These are phyloP conservation scores for Campoplex capitator DNA, from an alignment of 2,888 invertebrate species.

Conservation along the genomic window DNA sequence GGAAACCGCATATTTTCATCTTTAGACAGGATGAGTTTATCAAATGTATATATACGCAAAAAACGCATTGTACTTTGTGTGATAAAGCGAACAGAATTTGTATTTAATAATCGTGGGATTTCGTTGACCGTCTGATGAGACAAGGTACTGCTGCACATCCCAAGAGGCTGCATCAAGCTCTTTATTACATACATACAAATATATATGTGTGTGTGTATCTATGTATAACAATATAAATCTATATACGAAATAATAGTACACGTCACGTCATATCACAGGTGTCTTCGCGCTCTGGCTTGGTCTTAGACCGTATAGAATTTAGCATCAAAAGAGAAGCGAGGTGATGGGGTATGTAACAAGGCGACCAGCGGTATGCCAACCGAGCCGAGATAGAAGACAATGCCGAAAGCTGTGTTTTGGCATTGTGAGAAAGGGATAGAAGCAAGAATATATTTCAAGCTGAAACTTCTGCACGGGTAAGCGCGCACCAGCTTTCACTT, in stretches of 20 bases:
- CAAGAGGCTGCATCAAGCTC: conserved; percentile 41
- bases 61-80: conserved; percentile 18
- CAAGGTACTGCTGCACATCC: conserved; percentile 38
- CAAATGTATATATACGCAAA: neutral
- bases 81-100: conserved; percentile 18
- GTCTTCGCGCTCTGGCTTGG: conserved; percentile 21
- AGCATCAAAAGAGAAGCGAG: conserved; percentile 45
- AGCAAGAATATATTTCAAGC: conserved; percentile 38
- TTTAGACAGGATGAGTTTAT: neutral
- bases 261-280: conserved; percentile 19
- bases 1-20: neutral
- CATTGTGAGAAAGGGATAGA: conserved; percentile 27
- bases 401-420: conserved; percentile 65
- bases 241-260: conserved; percentile 19
- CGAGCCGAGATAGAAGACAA: conserved; percentile 64
- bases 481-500: conserved; percentile 53
- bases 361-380: conserved; percentile 56
- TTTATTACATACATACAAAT: neutral
- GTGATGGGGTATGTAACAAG: conserved; percentile 42
- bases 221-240: too few relatives aligned
- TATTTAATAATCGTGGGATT: conserved; percentile 38
- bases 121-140: conserved; percentile 45
- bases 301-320: conserved; percentile 55
- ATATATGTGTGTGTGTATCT: neutral
- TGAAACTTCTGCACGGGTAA: conserved; percentile 55